Evolutionary conservation across 2,113 vertebrate species (phyloP).

Genomic region (Cromileptes altivelis): DNA sequence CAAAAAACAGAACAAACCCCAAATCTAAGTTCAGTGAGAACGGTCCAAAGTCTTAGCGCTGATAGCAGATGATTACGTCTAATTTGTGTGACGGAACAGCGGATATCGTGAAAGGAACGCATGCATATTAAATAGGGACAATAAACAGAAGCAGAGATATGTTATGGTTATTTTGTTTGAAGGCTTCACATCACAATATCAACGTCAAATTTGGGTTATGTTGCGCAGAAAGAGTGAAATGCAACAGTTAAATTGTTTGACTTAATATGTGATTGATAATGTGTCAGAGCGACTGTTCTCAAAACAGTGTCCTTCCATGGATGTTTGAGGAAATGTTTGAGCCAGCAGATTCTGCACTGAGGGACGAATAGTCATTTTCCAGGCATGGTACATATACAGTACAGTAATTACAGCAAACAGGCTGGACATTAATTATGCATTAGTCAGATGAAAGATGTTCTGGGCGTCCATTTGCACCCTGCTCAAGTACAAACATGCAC

Average conservation of each 20-base stretch:
- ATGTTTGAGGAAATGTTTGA: conserved; percentile 23
- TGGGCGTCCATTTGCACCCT: conserved; percentile 42
- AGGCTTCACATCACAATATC: too few species aligned
- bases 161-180: background rate
- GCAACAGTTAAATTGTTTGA: background rate
- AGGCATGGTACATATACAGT: conserved; percentile 9
- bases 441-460: conserved; percentile 50
- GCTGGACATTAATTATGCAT: conserved; percentile 63
- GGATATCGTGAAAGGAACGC: background rate
- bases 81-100: background rate
- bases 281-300: background rate
- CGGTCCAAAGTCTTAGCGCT: background rate
- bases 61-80: background rate
- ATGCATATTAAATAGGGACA: background rate
- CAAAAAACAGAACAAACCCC: background rate
- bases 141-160: background rate
- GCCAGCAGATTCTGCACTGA: conserved; percentile 17
- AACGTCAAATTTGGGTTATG: background rate
- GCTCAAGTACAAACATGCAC: conserved; percentile 37
- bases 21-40: background rate
- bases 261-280: background rate
- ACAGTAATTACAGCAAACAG: conserved; percentile 46
- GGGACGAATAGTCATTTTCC: conserved; percentile 38
- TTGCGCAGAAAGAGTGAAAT: background rate
- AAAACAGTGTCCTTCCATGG: conserved; percentile 1